These are phyloP conservation scores for Hermodice carunculata DNA, from an alignment of 2,888 invertebrate genomes.

Conservation along the genomic window DNA sequence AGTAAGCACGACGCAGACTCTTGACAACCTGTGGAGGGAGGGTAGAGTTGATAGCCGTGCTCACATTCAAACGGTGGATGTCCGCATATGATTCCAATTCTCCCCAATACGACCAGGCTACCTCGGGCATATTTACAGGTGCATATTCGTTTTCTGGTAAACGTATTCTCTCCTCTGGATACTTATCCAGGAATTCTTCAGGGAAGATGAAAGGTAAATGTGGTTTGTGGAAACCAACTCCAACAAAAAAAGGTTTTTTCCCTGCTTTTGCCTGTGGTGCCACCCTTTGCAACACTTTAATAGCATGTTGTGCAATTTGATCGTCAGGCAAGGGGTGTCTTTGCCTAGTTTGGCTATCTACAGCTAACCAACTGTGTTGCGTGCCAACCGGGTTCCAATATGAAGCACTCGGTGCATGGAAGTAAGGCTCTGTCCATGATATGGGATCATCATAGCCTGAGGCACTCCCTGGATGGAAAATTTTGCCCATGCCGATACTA, in stretches of 20 bases:
- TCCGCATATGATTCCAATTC: slow-evolving; percentile 29
- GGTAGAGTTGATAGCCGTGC: slow-evolving; percentile 21
- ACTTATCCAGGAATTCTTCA: slow-evolving; percentile 18
- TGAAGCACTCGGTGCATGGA: slow-evolving; percentile 17
- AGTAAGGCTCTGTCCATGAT: slow-evolving; percentile 28
- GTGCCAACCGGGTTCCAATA: slow-evolving; percentile 7
- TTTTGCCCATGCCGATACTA: slow-evolving; percentile 21
- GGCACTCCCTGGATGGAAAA: slow-evolving; percentile 19
- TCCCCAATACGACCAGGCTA: slow-evolving; percentile 19
- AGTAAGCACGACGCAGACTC: slow-evolving; percentile 44
- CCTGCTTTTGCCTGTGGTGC: slow-evolving; percentile 1
- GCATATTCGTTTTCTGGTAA: slow-evolving; percentile 23
- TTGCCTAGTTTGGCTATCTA: not conserved
- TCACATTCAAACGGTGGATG: slow-evolving; percentile 6
- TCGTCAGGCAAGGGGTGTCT: slow-evolving; percentile 14
- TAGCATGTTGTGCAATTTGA: slow-evolving; percentile 11
- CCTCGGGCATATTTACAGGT: slow-evolving; percentile 20
- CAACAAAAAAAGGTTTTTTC: slow-evolving; percentile 24
- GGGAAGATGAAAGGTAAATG: slow-evolving; percentile 33
- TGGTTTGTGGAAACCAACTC: slow-evolving; percentile 27
- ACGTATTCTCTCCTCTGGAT: slow-evolving; percentile 9
- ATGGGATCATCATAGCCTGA: slow-evolving; percentile 73
- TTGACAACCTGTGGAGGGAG: slow-evolving; percentile 15
- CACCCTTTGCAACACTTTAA: not conserved
- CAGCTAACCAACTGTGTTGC: slow-evolving; percentile 21